These are phyloP conservation scores for Lycopodina hypogea DNA, from an alignment of 37 sponge, comb jelly and placozoan species.

Conservation along the genomic window DNA sequence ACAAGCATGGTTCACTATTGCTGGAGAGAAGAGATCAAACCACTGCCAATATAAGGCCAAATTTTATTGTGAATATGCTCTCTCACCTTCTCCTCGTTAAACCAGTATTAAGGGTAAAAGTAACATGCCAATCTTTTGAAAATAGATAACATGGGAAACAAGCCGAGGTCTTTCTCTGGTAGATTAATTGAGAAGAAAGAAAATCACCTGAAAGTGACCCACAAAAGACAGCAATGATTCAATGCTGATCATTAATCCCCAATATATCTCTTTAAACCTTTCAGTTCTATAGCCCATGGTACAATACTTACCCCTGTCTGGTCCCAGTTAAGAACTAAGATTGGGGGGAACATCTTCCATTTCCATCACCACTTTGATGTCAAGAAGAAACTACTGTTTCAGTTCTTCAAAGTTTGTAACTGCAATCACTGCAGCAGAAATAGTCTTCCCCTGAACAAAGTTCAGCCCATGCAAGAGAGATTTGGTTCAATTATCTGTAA, in stretches of 20 bases:
- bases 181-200: constrained; percentile 28
- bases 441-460: constrained; percentile 46
- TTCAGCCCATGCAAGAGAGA: constrained; percentile 49
- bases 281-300: constrained; percentile 37
- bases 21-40: too few relatives aligned
- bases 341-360: constrained; percentile 53
- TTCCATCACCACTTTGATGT: constrained; percentile 33
- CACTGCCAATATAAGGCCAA: too few relatives aligned
- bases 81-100: too few relatives aligned
- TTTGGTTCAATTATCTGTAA: constrained; percentile 31
- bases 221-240: constrained; percentile 37
- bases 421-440: constrained; percentile 36
- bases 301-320: constrained; percentile 47
- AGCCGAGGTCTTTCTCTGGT: constrained; percentile 16
- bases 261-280: constrained; percentile 36
- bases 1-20: too few relatives aligned
- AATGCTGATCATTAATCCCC: constrained; percentile 33
- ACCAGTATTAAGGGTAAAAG: too few relatives aligned
- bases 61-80: too few relatives aligned
- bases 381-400: constrained; percentile 39
- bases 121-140: neutral
- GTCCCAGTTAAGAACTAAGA: constrained; percentile 40
- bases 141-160: neutral
- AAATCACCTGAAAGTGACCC: constrained; percentile 49
- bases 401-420: constrained; percentile 18